A percentile compares a stretch with the other conserved stretches of the same genome.
These are phyloP conservation scores for Chironomus tepperi DNA, from an alignment of 1,140 invertebrate species.

Conservation along the genomic window DNA sequence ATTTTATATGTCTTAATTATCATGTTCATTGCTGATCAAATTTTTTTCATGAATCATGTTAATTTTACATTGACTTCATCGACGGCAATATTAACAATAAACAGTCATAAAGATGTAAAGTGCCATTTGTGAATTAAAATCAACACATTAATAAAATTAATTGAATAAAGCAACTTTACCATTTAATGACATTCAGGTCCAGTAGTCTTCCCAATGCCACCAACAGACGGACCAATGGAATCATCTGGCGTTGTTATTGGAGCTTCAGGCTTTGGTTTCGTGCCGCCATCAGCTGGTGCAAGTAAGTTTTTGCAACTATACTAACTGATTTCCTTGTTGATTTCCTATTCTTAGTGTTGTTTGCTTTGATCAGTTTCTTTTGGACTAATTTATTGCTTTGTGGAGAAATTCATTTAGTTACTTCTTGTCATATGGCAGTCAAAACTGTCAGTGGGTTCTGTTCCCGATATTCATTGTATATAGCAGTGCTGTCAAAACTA, in stretches of 20 bases:
- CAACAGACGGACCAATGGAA: slow-evolving; percentile 37
- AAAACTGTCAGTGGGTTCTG: too few relatives aligned
- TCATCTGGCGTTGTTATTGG: slow-evolving; percentile 39
- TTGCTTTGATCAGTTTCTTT: too few relatives aligned
- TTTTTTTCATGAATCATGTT: neutral
- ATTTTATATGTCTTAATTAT: too few relatives aligned
- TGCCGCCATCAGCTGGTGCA: slow-evolving; percentile 31
- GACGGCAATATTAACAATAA: neutral
- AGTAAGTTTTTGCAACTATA: neutral
- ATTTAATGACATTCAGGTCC: slow-evolving; percentile 31
- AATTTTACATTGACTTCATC: neutral
- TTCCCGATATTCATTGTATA: too few relatives aligned
- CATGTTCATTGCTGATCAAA: neutral
- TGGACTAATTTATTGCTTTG: too few relatives aligned
- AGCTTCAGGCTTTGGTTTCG: slow-evolving; percentile 40
- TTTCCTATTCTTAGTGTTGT: too few relatives aligned
- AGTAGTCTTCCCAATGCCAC: slow-evolving; percentile 38
- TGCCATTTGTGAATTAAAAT: neutral
- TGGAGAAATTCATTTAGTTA: too few relatives aligned
- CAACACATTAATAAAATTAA: neutral
- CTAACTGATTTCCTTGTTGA: neutral
- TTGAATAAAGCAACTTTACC: neutral
- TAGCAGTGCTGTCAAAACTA: too few relatives aligned
- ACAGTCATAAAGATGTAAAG: neutral
- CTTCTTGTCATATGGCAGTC: too few relatives aligned